Conservation (phyloP, 2,888 invertebrate species). For the Tenthredo scrophulariae region DNA sequence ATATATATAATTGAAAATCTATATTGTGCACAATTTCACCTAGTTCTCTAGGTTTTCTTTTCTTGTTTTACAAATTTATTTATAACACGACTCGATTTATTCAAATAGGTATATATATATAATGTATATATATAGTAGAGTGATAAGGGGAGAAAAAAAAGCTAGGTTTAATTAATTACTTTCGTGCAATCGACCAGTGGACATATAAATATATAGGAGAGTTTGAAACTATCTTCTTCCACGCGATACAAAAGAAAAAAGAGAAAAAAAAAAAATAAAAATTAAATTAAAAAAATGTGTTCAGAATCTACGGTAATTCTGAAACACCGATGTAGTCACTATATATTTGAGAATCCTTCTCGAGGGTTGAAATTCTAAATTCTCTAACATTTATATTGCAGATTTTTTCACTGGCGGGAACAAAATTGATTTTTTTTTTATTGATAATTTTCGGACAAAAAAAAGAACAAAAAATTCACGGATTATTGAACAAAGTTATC, state of each 20-base stretch:
- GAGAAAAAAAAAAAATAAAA: neutral
- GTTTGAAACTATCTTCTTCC: neutral
- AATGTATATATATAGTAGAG: too few species aligned
- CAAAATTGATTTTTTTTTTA: too few species aligned
- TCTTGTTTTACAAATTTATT: neutral
- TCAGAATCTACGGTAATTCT: neutral
- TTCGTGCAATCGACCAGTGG: neutral
- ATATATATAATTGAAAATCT: too few species aligned
- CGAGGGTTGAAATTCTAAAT: neutral
- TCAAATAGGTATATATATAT: too few species aligned
- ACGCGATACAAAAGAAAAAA: neutral
- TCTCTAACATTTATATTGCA: too few species aligned
- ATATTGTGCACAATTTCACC: too few species aligned
- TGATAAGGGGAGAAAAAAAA: neutral
- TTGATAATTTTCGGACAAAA: too few species aligned
- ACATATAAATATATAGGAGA: neutral
- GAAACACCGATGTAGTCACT: neutral
- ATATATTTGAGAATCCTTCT: neutral
- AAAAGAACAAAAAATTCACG: too few species aligned
- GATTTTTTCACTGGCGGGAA: too few species aligned
- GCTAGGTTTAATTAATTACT: neutral
- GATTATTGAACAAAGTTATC: neutral
- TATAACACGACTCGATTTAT: neutral
- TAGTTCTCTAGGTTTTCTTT: constrained; percentile 55
- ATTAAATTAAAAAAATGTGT: too few species aligned